Evolutionary conservation across 2,888 invertebrate species (phyloP), one percentile per base, ranked within the genome.

Genomic region (Tenthredo scrophulariae): DNA sequence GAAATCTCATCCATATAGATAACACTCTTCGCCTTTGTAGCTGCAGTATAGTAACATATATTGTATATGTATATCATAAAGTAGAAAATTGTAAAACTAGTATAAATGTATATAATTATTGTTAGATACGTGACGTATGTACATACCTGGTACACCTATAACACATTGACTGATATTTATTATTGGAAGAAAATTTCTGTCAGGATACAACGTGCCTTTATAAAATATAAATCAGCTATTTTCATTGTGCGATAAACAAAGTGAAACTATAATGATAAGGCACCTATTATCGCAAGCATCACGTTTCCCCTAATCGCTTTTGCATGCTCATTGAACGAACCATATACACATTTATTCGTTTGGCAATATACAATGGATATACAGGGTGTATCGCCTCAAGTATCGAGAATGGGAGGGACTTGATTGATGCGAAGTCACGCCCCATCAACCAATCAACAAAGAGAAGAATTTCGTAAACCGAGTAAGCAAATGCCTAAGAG

Each of bases 1-100:
- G 79, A 79, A 10, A 22, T 29, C 70, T n/a, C 37, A 13, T 72
- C 62, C 62, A 26, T 26, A 62, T 22, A 37, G 13, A 50, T 6
- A 22, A 62, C 62, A 62, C 62, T 80, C 62, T 80, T 80, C 80
- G 80, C 80, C 58, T 80, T 80, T n/a, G 62, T 80, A 80, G 58
- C 40, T 62, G 58, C 50, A 37, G 26, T 50, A 77, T 26, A 70
- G n/a, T 37, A 5, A 29, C 37, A 18, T 22, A 22, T 13, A n/a
- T 22, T 40, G 1, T 22, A 74, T 37, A 46, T n/a, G 46, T 26
- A 40, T 29, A 62, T 50, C 29, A 40, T 13, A 79, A 58, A 80
- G 80, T 62, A 80, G 62, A 62, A 80, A 58, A 80, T 22, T 40
- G 58, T 58, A 62, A 37, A 80, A 6, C 9, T 58, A 62, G 37